These are phyloP conservation scores for Entomobrya proxima DNA, from an alignment of 2,888 invertebrate species.

Conservation along the genomic window DNA sequence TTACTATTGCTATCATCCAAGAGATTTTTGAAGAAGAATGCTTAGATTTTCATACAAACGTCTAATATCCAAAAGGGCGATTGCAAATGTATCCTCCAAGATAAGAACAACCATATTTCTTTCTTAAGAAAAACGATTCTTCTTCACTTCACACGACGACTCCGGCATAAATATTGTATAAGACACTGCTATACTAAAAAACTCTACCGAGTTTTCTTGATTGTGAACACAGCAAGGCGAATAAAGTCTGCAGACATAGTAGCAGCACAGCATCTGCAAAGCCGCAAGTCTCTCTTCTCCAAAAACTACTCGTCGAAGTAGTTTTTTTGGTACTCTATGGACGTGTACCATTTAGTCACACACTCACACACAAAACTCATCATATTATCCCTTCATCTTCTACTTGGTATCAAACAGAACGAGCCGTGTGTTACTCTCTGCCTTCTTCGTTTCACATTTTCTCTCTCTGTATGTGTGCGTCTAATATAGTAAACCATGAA, in stretches of 20 bases:
- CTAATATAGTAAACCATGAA: not conserved
- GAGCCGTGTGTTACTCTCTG: slow-evolving; percentile 28
- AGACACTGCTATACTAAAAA: not conserved
- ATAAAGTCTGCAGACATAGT: not conserved
- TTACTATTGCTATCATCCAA: not conserved
- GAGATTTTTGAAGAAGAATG: too few relatives aligned
- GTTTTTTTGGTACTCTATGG: not conserved
- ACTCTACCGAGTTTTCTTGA: not conserved
- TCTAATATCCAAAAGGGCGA: slow-evolving; percentile 27
- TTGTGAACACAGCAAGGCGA: slow-evolving; percentile 10
- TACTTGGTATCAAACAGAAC: slow-evolving; percentile 17
- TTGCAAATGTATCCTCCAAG: slow-evolving; percentile 32
- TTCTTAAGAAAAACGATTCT: slow-evolving; percentile 43
- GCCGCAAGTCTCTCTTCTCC: slow-evolving; percentile 24
- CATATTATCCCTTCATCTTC: slow-evolving; percentile 13
- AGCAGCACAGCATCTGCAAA: not conserved
- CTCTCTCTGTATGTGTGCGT: slow-evolving; percentile 14
- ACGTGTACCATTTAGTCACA: slow-evolving; percentile 22
- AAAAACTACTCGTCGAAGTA: too few relatives aligned
- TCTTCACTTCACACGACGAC: slow-evolving; percentile 38
- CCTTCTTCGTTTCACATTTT: too few relatives aligned
- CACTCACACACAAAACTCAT: not conserved
- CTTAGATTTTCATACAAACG: not conserved
- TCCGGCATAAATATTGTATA: not conserved
- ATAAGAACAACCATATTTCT: slow-evolving; percentile 50